A percentile compares a stretch with the other conserved stretches of the same genome.
Conservation (phyloP, 2,888 invertebrate species). For the Cloeon dipterum region DNA sequence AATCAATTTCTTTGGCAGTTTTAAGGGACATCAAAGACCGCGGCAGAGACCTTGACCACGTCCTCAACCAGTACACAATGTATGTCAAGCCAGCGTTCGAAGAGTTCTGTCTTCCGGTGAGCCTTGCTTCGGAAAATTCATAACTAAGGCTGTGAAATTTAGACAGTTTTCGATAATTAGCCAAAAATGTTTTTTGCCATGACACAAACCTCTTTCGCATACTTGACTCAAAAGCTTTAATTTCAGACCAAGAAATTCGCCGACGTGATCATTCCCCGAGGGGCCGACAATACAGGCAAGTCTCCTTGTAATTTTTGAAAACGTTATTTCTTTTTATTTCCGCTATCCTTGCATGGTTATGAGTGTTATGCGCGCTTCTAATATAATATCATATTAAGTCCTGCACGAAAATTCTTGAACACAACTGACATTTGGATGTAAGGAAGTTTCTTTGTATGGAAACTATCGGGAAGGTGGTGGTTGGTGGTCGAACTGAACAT, state of each 20-base stretch:
- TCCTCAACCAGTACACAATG: conserved; percentile 89
- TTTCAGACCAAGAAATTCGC: conserved; percentile 97
- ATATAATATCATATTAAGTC: no score
- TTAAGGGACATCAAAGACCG: conserved; percentile 89
- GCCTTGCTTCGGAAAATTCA: no score
- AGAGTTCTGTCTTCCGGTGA: conserved; percentile 90
- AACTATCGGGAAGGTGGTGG: no score
- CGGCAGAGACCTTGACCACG: conserved; percentile 80
- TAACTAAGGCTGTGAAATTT: neutral
- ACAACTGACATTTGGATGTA: no score
- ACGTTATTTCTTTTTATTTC: no score
- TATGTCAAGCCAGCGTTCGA: conserved; percentile 99
- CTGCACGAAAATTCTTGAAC: no score
- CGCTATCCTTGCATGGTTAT: no score
- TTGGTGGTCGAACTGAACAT: no score
- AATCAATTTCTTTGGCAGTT: no score
- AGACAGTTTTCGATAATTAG: conserved; percentile 1
- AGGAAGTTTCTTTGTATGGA: no score
- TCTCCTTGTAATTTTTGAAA: conserved; percentile 6
- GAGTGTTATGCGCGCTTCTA: no score
- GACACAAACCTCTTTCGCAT: neutral
- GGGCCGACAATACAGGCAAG: conserved; percentile 91
- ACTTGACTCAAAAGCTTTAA: no score
- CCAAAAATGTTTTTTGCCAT: neutral
- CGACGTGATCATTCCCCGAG: conserved; percentile 96